phyloP scores from a whole-genome alignment of 2,888 invertebrate species.

The Pantelozetes paolii region DNA sequence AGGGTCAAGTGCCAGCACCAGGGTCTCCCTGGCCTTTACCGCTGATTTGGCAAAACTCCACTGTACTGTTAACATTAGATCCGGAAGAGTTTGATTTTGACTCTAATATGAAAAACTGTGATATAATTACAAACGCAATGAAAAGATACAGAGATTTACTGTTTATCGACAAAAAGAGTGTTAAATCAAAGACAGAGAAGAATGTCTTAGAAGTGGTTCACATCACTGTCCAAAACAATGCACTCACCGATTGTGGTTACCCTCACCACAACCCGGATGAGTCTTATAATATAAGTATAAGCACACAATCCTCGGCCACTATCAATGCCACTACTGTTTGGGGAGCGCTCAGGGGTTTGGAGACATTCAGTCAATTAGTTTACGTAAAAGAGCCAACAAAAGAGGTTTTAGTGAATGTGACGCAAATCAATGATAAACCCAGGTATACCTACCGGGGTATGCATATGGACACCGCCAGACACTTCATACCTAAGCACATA shows the following conservation, averaged over 20 bases:
- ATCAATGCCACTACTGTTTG: conserved; percentile 46
- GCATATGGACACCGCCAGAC: conserved; percentile 79
- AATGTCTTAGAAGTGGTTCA: too few relatives aligned
- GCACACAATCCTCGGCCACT: conserved; percentile 11
- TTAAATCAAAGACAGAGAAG: not conserved
- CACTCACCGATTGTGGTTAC: not conserved
- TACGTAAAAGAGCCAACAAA: conserved; percentile 51
- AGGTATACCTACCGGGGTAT: conserved; percentile 72
- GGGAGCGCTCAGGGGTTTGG: conserved; percentile 58
- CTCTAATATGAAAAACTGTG: conserved; percentile 47
- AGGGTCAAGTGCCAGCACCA: conserved; percentile 49
- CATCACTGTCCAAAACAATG: not conserved
- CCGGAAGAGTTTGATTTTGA: not conserved
- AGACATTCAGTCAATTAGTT: conserved; percentile 76
- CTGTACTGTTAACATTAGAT: conserved; percentile 42
- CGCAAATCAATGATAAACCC: conserved; percentile 69
- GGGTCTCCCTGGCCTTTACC: conserved; percentile 51
- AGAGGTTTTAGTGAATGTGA: conserved; percentile 59
- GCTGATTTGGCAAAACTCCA: conserved; percentile 46
- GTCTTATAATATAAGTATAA: conserved; percentile 52
- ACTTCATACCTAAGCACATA: conserved; percentile 67
- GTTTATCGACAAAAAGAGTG: not conserved
- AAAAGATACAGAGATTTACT: too few relatives aligned
- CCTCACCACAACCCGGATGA: conserved; percentile 47
- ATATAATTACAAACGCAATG: conserved; percentile 47